These are phyloP conservation scores for Heliconius nattereri DNA, from an alignment of 1,140 invertebrate genomes.

Conservation along the genomic window DNA sequence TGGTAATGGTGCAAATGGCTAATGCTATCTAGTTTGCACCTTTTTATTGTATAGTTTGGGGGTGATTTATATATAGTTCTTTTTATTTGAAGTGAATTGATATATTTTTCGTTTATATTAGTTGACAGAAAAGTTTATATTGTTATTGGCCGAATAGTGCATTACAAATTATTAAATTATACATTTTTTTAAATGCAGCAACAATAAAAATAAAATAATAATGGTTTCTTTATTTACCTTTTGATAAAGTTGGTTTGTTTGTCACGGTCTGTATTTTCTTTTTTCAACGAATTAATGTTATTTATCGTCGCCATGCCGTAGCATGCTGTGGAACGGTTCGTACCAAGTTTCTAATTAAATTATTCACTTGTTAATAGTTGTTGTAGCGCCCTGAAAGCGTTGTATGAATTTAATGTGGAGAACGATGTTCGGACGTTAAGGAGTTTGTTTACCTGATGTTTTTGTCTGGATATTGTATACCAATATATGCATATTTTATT, in stretches of 20 bases:
- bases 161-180: too few species aligned
- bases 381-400: slow-evolving; percentile 39
- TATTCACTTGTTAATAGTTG: slow-evolving; percentile 67
- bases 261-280: slow-evolving; percentile 17
- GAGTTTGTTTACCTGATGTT: not conserved
- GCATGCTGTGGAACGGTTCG: slow-evolving; percentile 48
- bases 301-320: slow-evolving; percentile 59
- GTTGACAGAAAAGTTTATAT: not conserved
- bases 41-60: not conserved
- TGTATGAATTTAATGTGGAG: slow-evolving; percentile 39
- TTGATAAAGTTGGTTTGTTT: not conserved
- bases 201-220: not conserved
- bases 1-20: slow-evolving; percentile 41
- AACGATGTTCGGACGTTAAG: slow-evolving; percentile 21
- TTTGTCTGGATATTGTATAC: not conserved
- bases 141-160: not conserved
- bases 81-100: not conserved
- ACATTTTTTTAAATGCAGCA: too few species aligned
- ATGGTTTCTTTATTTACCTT: not conserved
- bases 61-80: not conserved
- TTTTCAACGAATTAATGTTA: slow-evolving; percentile 64
- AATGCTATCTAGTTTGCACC: slow-evolving; percentile 27
- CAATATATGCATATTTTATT: too few species aligned
- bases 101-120: not conserved
- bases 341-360: slow-evolving; percentile 74